Base-by-base conservation (phyloP, 2,888 invertebrate species). In the Oscheius myriophilus region DNA sequence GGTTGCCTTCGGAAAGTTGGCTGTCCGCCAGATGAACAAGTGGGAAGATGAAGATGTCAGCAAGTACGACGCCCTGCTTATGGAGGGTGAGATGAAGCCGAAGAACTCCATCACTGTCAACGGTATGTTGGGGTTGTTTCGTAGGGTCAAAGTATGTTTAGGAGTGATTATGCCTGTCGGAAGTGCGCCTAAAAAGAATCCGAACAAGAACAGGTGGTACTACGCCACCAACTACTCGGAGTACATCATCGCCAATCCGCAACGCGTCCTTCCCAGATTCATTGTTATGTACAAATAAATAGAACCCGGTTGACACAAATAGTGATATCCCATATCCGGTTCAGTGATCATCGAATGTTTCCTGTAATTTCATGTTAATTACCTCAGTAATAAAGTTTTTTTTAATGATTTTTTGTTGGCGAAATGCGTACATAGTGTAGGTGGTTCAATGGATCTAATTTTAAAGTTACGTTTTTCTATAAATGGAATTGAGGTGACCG, bases 241-340 rank as follows among this genome's bases (percentile, higher is more conserved):
- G 59, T 79, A 72, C 58, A 76, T 79, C 39, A 71, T 79, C n/a
- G 63, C 72, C 14, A 63, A 76, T 41, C 67, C 72, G 7, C 39
- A 72, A 16, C 68, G 76, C 16, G 70, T 73, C 21, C 69, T 75
- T n/a, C 76, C 76, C 23, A 59, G 62, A 46, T 79, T 59, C 53
- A 71, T 79, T 45, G 69, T 79, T 62, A 67, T 71, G 23, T 78
- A 62, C 46, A 67, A 78, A 41, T 75, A 64, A 66, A 49, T 21
- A 49, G 3, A 6, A 9, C 33, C 33, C 33, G 33, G 33, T 33
- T 33, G 33, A 33, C 9, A 33, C 33, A 33, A 6, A 33, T 33
- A 33, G 33, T 33, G 33, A 46, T 21, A 46, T 6, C 21, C 46
- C 46, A 46, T 46, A 11, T 46, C 46, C 4, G 21, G n/a, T 46